Conservation (phyloP, 2,113 vertebrate species). For the Chitala chitala region DNA sequence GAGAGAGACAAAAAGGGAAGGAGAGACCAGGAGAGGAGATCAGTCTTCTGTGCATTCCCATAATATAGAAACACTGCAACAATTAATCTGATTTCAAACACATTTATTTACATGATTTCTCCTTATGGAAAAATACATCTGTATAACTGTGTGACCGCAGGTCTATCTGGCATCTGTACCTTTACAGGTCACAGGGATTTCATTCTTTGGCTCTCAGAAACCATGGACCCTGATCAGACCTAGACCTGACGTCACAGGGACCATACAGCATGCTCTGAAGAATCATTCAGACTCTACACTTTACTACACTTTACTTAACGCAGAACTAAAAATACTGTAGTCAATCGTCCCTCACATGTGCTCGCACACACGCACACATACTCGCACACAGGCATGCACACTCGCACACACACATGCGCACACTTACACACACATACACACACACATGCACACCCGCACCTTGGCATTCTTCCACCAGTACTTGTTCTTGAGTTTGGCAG, state of each 20-base stretch:
- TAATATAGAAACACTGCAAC: neutral
- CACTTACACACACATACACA: neutral
- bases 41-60: neutral
- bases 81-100: too few relatives aligned
- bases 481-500: slow-evolving; percentile 90
- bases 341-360: neutral
- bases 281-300: too few relatives aligned
- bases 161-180: too few relatives aligned
- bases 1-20: slow-evolving; percentile 1
- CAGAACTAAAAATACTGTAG: neutral
- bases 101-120: too few relatives aligned
- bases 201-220: too few relatives aligned
- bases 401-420: neutral
- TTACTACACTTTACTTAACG: too few relatives aligned
- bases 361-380: neutral
- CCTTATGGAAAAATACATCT: neutral
- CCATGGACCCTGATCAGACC: too few relatives aligned
- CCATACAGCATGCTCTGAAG: too few relatives aligned
- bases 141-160: neutral
- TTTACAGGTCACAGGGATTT: too few relatives aligned
- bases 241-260: too few relatives aligned
- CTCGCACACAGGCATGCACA: slow-evolving; percentile 74
- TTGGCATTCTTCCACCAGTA: slow-evolving; percentile 96
- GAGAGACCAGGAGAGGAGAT: neutral
- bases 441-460: slow-evolving; percentile 55